Base-by-base conservation (phyloP, 2,113 vertebrate species). In the Asarcornis scutulata region DNA sequence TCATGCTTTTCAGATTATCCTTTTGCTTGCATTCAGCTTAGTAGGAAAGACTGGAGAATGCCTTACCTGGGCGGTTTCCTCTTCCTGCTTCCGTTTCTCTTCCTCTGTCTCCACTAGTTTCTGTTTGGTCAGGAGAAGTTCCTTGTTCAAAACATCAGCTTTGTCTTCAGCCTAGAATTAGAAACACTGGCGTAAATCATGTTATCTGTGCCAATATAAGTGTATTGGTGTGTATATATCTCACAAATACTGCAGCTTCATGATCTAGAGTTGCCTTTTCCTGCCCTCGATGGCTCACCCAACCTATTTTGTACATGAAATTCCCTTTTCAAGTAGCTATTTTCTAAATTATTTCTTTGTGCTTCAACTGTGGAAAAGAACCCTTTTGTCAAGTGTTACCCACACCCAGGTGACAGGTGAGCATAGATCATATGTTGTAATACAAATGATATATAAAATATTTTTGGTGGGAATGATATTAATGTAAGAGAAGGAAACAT, bases 101-200 rank as follows among this genome's bases (percentile, higher is more conserved):
- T 99, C 99, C 95, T 99, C 99, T 0, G 99, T 99, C 95, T 99
- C 99, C 95, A 99, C 99, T 29, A 99, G 98, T 72, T 98, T 98
- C 94, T 99, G 99, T 78, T 99, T 99, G 83, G 99, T 99, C 97
- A 99, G 96, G 68, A 99, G 98, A 72, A 99, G 98, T 91, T 99
- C 99, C 95, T 99, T 99, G 97, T 99, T 99, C 97, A 99, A 74
- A 79, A 99, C 98, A 56, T 99, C 99, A 0, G 99, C 99, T 96
- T 99, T 99, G 97, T 99, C 99, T 97, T 99, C 99, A 10, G 98
- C 99, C 99, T 99, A 96, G 25, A 71, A 79, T n/a, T 25, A 83
- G 59, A 80, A 79, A 68, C 1, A 2, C 7, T 18, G 14, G 38
- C 52, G 58, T 67, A 26, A 83, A 59, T n/a, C 15, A 60, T 5